phyloP scores from a whole-genome alignment of 2,797 vertebrate species.

The Ataeniobius toweri region DNA sequence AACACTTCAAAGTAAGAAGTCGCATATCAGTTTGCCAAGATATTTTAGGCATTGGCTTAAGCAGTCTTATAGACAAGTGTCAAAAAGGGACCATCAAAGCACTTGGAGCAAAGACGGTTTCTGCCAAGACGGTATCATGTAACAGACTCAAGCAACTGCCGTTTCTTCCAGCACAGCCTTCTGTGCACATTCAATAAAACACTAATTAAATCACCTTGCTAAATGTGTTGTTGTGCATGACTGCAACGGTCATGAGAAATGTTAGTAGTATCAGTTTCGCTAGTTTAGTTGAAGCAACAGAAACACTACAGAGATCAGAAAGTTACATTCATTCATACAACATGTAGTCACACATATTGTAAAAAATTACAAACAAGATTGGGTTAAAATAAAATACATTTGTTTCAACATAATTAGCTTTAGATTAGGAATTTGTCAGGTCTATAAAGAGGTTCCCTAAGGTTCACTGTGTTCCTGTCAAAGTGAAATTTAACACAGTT shows the following conservation, averaged over 20 bases:
- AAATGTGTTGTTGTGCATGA: neutral
- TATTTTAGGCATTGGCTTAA: conserved; percentile 40
- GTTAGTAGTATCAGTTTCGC: neutral
- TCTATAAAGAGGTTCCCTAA: neutral
- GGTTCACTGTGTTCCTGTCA: conserved; percentile 7
- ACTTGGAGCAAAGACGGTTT: conserved; percentile 16
- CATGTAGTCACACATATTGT: neutral
- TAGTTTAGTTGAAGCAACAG: neutral
- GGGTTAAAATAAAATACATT: conserved; percentile 1
- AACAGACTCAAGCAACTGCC: neutral
- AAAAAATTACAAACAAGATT: neutral
- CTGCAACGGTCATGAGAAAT: conserved; percentile 2
- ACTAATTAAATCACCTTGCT: conserved; percentile 8
- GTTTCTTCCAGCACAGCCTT: conserved; percentile 16
- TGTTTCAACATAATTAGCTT: conserved; percentile 3
- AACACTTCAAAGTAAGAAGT: conserved; percentile 20
- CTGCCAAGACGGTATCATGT: conserved; percentile 30
- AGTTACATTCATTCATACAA: neutral
- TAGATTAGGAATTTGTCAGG: conserved; percentile 1
- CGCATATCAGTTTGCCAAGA: conserved; percentile 19
- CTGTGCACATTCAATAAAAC: neutral
- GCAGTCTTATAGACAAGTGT: conserved; percentile 38
- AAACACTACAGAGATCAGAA: neutral
- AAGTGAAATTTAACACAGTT: conserved; percentile 13
- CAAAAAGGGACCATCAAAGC: conserved; percentile 1